phyloP scores from a whole-genome alignment of 2,113 vertebrate genomes.

The Megaleporinus macrocephalus region DNA sequence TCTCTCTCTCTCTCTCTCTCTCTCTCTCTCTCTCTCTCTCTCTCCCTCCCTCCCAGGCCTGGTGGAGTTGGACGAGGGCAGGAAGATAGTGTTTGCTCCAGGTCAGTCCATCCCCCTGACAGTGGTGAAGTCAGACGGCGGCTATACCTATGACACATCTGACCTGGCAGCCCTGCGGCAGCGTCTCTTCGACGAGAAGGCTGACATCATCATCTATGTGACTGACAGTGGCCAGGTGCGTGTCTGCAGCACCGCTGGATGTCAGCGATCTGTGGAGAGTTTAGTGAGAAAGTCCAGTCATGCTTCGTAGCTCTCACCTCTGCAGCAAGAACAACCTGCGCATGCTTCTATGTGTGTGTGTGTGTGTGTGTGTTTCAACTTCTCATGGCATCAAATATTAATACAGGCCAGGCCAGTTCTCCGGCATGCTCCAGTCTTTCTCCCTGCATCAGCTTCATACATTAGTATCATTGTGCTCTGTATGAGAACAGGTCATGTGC shows the following conservation, averaged over 20 bases:
- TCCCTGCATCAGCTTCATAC: conserved; percentile 7
- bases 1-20: background rate
- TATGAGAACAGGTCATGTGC: background rate
- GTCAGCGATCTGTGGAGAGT: background rate
- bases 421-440: background rate
- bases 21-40: background rate
- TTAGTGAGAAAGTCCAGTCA: background rate
- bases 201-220: conserved; percentile 91
- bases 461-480: conserved; percentile 18
- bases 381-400: conserved; percentile 28
- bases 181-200: conserved; percentile 86
- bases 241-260: background rate
- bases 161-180: conserved; percentile 92
- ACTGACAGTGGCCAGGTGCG: conserved; percentile 93
- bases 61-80: conserved; percentile 88
- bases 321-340: conserved; percentile 4
- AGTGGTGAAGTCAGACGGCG: conserved; percentile 92
- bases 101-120: conserved; percentile 90
- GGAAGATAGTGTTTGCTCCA: conserved; percentile 88
- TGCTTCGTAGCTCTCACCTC: background rate
- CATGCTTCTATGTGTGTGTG: conserved; percentile 4
- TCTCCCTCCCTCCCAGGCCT: conserved; percentile 75
- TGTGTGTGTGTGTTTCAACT: conserved; percentile 32
- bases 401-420: conserved; percentile 17
- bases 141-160: conserved; percentile 96